Conservation (phyloP, 2,797 vertebrate genomes). For the Coregonus sp. region DNA sequence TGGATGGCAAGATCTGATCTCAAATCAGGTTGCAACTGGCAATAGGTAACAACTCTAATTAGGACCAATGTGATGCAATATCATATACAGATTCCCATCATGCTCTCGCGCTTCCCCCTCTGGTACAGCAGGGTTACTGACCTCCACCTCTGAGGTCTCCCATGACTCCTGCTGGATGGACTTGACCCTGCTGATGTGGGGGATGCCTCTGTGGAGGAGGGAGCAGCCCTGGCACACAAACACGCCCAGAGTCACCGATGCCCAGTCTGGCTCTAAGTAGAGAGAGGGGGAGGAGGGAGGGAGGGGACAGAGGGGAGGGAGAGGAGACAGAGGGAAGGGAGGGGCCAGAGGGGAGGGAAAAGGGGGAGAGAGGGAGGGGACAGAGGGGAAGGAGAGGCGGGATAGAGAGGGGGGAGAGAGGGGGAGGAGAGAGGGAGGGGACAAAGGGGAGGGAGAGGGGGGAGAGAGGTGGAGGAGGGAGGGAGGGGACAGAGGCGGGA, state of each 20-base stretch:
- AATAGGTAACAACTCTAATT: too few species aligned
- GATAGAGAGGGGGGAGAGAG: not conserved
- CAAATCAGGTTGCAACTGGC: too few species aligned
- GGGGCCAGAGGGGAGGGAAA: not conserved
- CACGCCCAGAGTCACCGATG: constrained; percentile 89
- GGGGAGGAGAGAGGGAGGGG: not conserved
- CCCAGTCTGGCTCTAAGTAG: constrained; percentile 90
- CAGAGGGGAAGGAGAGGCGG: not conserved
- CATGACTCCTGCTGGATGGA: constrained; percentile 87
- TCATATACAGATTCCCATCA: too few species aligned
- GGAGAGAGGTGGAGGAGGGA: not conserved
- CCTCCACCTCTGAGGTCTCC: constrained; percentile 90
- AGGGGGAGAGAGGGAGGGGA: constrained; percentile 8
- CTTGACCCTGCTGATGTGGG: constrained; percentile 91
- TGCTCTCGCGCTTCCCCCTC: too few species aligned
- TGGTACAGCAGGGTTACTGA: constrained; percentile 49
- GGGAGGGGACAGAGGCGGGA: too few species aligned
- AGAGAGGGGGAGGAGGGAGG: not conserved
- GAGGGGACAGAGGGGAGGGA: not conserved
- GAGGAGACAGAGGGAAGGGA: not conserved
- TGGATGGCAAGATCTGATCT: too few species aligned
- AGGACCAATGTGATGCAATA: too few species aligned
- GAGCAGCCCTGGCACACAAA: constrained; percentile 95
- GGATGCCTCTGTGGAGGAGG: constrained; percentile 89
- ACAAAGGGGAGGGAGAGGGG: too few species aligned